Evolutionary conservation across 1,140 invertebrate species (phyloP).

Genomic region (Watersipora subatra): DNA sequence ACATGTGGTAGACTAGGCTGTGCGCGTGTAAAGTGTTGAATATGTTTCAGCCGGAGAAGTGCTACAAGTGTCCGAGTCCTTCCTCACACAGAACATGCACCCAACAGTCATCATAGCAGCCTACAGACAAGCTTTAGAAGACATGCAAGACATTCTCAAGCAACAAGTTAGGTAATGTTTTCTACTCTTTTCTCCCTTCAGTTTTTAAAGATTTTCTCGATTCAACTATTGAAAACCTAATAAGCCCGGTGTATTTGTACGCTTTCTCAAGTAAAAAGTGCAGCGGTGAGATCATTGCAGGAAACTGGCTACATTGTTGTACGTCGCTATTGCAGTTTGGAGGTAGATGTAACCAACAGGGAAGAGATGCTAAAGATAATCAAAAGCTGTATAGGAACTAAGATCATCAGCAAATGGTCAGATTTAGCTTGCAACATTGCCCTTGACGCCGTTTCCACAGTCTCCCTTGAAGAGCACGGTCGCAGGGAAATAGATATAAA

Average conservation of each 20-base stretch:
- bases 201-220: no score
- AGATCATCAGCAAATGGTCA: slow-evolving; percentile 87
- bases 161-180: slow-evolving; percentile 52
- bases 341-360: slow-evolving; percentile 69
- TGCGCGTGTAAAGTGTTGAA: no score
- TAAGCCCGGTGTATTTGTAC: no score
- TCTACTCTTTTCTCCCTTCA: no score
- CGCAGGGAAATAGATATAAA: slow-evolving; percentile 94
- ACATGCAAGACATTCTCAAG: slow-evolving; percentile 68
- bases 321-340: slow-evolving; percentile 54
- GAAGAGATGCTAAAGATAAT: slow-evolving; percentile 69
- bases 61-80: slow-evolving; percentile 75
- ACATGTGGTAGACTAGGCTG: no score
- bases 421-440: slow-evolving; percentile 90
- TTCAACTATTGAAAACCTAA: no score
- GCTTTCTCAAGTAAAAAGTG: no score
- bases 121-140: slow-evolving; percentile 85
- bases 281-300: no score
- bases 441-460: slow-evolving; percentile 81
- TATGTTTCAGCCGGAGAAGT: slow-evolving; percentile 77
- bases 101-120: slow-evolving; percentile 92
- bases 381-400: slow-evolving; percentile 90
- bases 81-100: slow-evolving; percentile 86
- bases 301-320: no score
- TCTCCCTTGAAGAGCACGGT: slow-evolving; percentile 74